Evolutionary conservation across 2,797 vertebrate species (phyloP).

Genomic region (Fratercula arctica): DNA sequence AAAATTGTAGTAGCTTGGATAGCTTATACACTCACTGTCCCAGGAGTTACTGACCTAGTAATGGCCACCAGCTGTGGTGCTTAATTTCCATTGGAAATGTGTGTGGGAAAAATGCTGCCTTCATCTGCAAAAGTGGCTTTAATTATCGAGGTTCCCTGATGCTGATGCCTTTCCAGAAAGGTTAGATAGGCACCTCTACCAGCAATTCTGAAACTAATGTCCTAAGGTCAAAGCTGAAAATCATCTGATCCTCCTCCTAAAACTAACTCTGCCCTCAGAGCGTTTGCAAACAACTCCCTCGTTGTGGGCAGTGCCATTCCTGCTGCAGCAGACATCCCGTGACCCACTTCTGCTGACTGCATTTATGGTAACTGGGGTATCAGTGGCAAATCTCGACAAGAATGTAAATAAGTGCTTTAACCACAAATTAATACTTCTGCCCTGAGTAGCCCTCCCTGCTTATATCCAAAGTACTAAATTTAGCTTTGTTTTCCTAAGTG

Average conservation of each 20-base stretch:
- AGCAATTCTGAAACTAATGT: neutral
- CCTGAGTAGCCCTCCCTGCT: neutral
- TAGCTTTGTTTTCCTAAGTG: neutral
- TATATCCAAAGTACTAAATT: neutral
- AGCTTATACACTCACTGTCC: neutral
- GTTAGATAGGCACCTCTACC: neutral
- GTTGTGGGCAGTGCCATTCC: neutral
- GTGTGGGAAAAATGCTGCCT: neutral
- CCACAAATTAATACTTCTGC: neutral
- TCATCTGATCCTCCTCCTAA: neutral
- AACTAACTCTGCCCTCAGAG: neutral
- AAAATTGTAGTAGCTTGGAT: neutral
- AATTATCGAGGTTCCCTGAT: neutral
- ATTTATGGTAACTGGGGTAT: neutral
- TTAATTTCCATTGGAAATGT: neutral
- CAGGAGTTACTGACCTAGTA: neutral
- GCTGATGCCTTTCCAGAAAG: neutral
- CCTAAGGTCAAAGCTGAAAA: neutral
- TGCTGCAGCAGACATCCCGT: fast-evolving
- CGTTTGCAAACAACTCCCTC: neutral
- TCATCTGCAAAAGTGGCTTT: neutral
- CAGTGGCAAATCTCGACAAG: neutral
- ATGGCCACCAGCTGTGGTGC: neutral
- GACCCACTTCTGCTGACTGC: neutral
- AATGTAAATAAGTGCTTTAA: neutral